Percentiles rank a stretch among this genome's conserved stretches.
Evolutionary conservation across 1,140 invertebrate species (phyloP).

Genomic region (Coboldia fuscipes): DNA sequence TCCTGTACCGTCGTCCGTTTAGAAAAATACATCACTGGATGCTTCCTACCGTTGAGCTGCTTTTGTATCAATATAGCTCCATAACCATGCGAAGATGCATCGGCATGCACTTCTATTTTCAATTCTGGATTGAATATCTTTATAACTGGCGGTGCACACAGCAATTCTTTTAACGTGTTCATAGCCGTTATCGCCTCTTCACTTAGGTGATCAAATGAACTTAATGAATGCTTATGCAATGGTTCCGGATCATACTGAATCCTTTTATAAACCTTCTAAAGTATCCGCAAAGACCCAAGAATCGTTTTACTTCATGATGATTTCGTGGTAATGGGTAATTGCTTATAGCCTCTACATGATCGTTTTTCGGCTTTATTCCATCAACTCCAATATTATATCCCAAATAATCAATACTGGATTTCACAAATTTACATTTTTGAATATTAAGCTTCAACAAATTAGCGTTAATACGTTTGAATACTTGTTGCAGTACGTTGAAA

Average conservation of each 20-base stretch:
- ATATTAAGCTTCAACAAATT: slow-evolving; percentile 1
- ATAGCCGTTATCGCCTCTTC: no score
- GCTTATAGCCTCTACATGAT: slow-evolving; percentile 2
- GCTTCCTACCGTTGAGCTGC: slow-evolving; percentile 8
- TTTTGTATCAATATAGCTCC: slow-evolving; percentile 10
- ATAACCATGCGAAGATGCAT: slow-evolving; percentile 8
- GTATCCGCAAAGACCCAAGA: slow-evolving; percentile 5
- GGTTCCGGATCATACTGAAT: no score
- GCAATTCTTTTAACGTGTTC: no score
- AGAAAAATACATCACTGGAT: slow-evolving; percentile 12
- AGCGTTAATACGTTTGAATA: slow-evolving; percentile 7
- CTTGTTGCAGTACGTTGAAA: slow-evolving; percentile 4
- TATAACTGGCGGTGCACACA: slow-evolving; percentile 6
- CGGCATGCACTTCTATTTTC: slow-evolving; percentile 7
- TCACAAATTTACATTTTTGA: slow-evolving; percentile 1
- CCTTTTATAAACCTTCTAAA: slow-evolving; percentile 7
- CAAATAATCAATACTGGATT: slow-evolving; percentile 5
- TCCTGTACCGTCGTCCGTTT: slow-evolving; percentile 9
- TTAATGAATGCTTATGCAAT: slow-evolving; percentile 6
- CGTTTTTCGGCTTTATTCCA: slow-evolving; percentile 4
- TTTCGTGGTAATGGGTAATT: slow-evolving; percentile 4
- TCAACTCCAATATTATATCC: slow-evolving; percentile 1
- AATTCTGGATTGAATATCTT: slow-evolving; percentile 6
- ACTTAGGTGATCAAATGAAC: no score
- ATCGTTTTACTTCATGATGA: slow-evolving; percentile 4